Evolutionary conservation across 2,113 vertebrate species (phyloP).

Genomic region (Cyanoramphus novaezelandiae): DNA sequence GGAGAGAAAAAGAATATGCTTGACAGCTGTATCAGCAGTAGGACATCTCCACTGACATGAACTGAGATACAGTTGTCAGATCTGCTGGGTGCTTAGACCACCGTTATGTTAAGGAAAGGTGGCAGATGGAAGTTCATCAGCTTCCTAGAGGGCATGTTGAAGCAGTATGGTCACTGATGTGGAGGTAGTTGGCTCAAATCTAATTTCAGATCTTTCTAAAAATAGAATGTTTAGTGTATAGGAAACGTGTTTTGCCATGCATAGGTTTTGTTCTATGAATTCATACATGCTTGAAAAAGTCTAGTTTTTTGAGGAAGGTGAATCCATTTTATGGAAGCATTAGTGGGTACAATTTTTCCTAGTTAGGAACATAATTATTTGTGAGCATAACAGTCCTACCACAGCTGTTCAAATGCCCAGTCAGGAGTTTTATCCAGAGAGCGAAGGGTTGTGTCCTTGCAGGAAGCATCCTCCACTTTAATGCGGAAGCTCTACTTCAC

Average conservation of each 20-base stretch:
- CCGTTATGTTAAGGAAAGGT: not conserved
- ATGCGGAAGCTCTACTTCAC: not conserved
- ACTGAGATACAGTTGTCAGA: not conserved
- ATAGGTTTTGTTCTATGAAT: not conserved
- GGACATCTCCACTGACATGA: not conserved
- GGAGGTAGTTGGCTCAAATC: not conserved
- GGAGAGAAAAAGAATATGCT: not conserved
- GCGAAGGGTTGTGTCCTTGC: not conserved
- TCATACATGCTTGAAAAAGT: not conserved
- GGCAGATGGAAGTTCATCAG: not conserved
- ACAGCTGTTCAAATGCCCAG: not conserved
- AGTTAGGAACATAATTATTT: not conserved
- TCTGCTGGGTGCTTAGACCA: not conserved
- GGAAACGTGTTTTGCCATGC: not conserved
- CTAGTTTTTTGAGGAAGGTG: not conserved
- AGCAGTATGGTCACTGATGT: not conserved
- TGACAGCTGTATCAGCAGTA: slow-evolving; percentile 35
- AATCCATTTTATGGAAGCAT: not conserved
- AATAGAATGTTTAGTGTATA: not conserved
- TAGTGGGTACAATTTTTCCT: not conserved
- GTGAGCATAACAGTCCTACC: not conserved
- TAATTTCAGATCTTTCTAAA: not conserved
- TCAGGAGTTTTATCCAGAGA: not conserved
- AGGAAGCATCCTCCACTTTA: not conserved
- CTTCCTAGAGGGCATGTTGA: not conserved